phyloP scores from a whole-genome alignment of 2,113 vertebrate species.

The Tachysurus fulvidraco region DNA sequence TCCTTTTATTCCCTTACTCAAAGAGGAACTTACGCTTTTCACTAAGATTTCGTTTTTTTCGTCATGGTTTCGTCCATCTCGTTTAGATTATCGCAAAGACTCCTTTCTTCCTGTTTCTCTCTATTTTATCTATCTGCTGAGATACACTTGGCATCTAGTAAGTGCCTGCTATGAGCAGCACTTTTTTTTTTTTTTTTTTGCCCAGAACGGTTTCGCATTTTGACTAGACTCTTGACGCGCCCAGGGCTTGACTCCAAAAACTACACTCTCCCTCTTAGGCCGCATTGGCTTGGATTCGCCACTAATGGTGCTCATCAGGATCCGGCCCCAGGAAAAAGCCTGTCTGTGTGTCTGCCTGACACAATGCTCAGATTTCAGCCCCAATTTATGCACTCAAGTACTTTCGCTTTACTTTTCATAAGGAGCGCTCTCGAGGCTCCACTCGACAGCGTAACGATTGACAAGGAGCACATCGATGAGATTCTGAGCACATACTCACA shows the following conservation, averaged over 20 bases:
- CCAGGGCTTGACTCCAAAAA: slow-evolving; percentile 64
- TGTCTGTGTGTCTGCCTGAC: slow-evolving; percentile 46
- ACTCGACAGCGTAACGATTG: slow-evolving; percentile 52
- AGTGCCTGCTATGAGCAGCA: not conserved
- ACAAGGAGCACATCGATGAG: slow-evolving; percentile 50
- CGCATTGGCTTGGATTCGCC: slow-evolving; percentile 50
- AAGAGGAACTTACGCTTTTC: not conserved
- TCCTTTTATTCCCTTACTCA: not conserved
- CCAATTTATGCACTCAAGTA: slow-evolving; percentile 50
- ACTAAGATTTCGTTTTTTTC: not conserved
- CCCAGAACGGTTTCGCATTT: slow-evolving; percentile 58
- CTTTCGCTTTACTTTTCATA: slow-evolving; percentile 50
- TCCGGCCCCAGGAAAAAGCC: slow-evolving; percentile 34
- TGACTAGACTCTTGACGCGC: slow-evolving; percentile 62
- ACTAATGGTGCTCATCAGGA: slow-evolving; percentile 56
- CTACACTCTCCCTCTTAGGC: slow-evolving; percentile 58
- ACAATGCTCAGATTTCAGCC: slow-evolving; percentile 50
- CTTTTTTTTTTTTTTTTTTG: slow-evolving; percentile 16
- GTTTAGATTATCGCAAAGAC: not conserved
- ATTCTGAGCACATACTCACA: slow-evolving; percentile 13
- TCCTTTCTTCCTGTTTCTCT: slow-evolving; percentile 45
- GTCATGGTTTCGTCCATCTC: not conserved
- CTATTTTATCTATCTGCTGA: slow-evolving; percentile 27
- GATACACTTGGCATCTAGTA: slow-evolving; percentile 47
- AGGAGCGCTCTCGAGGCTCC: slow-evolving; percentile 48